Percentiles rank a stretch among this genome's conserved stretches.
These are phyloP conservation scores for Microtus pennsylvanicus DNA, from an alignment of 2,113 vertebrate species.

Conservation along the genomic window DNA sequence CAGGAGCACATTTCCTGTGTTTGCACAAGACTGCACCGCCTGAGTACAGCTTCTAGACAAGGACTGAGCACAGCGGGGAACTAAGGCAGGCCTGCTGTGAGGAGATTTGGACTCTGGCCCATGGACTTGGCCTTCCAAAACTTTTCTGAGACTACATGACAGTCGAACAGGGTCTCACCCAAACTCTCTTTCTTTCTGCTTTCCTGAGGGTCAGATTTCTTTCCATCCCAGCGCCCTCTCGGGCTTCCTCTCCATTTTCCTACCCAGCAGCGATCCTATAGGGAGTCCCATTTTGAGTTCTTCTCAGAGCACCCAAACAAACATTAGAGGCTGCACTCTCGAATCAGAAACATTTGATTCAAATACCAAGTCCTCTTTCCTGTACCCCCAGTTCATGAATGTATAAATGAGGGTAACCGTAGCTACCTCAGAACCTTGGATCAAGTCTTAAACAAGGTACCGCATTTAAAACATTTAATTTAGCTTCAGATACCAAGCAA, in stretches of 20 bases:
- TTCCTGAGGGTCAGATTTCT: not conserved
- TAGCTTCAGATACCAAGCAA: not conserved
- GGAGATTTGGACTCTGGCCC: not conserved
- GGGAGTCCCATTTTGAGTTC: slow-evolving; percentile 1
- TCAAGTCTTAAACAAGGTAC: not conserved
- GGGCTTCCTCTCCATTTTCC: not conserved
- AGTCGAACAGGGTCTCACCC: not conserved
- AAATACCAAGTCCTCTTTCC: slow-evolving; percentile 39
- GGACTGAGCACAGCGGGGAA: not conserved
- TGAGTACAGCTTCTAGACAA: not conserved
- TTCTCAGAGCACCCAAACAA: slow-evolving; percentile 19
- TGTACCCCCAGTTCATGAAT: not conserved
- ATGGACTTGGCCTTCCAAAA: not conserved
- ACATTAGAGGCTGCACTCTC: not conserved
- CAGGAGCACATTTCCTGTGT: not conserved
- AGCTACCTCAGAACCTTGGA: not conserved
- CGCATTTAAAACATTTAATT: slow-evolving; percentile 25
- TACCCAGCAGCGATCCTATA: not conserved
- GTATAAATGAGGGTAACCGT: not conserved
- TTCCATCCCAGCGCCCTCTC: not conserved
- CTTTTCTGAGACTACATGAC: not conserved
- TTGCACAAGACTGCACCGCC: not conserved
- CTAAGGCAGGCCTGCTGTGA: not conserved
- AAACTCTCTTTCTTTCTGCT: not conserved
- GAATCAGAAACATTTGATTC: slow-evolving; percentile 55